A percentile compares a stretch with the other conserved stretches of the same genome.
Conservation (phyloP, 2,888 invertebrate genomes). For the Troides helena region DNA sequence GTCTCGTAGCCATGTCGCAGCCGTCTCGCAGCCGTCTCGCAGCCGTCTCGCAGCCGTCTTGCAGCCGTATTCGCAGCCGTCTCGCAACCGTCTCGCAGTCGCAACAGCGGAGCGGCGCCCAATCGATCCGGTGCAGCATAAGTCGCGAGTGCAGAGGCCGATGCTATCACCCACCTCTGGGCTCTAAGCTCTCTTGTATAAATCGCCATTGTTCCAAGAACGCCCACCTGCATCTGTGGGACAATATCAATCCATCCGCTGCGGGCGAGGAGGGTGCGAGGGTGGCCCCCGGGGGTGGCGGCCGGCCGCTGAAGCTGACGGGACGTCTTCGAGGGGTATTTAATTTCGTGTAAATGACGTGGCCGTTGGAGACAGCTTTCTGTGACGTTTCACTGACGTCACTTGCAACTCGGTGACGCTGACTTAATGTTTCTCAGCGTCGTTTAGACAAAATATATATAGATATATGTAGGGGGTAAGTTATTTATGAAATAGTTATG, state of each 20-base stretch:
- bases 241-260: conserved; percentile 75
- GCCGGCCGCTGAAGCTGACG: conserved; percentile 46
- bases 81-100: no score
- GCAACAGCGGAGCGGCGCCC: no score
- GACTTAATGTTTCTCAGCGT: background rate
- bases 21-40: no score
- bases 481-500: no score
- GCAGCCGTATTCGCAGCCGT: no score
- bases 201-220: conserved; percentile 69
- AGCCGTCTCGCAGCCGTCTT: no score
- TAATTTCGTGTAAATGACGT: conserved; percentile 77
- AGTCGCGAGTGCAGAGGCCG: background rate
- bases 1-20: no score
- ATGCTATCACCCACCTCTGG: conserved; percentile 36
- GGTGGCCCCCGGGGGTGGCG: conserved; percentile 35
- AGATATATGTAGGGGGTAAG: no score
- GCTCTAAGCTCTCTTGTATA: conserved; percentile 53
- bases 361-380: conserved; percentile 34
- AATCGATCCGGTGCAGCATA: background rate
- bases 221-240: conserved; percentile 71
- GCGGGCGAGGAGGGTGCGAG: conserved; percentile 35
- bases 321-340: conserved; percentile 64
- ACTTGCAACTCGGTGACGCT: conserved; percentile 25
- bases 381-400: conserved; percentile 35
- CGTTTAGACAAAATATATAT: no score